Conservation (phyloP, 2,888 invertebrate genomes). For the Papilio elwesi region DNA sequence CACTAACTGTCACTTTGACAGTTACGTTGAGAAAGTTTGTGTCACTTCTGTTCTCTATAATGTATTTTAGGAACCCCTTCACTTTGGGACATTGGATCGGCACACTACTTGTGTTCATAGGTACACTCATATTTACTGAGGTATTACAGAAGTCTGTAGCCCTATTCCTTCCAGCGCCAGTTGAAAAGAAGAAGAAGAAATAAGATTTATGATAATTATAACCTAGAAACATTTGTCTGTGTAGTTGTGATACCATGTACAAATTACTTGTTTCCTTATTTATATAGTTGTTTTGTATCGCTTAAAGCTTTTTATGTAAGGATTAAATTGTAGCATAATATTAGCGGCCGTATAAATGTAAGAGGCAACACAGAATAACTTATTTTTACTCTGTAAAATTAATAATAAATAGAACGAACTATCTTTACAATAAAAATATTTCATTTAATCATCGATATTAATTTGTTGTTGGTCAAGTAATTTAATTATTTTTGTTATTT, state of each 20-base stretch:
- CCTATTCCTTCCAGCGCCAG: constrained; percentile 60
- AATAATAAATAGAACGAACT: constrained; percentile 5
- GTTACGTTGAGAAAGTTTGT: constrained; percentile 98
- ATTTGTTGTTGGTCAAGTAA: too few species aligned
- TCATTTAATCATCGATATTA: too few species aligned
- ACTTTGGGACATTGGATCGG: constrained; percentile 96
- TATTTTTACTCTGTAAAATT: not conserved
- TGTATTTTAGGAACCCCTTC: constrained; percentile 97
- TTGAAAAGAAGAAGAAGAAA: constrained; percentile 65
- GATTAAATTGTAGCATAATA: not conserved
- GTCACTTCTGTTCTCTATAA: constrained; percentile 96
- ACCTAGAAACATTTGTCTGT: constrained; percentile 4
- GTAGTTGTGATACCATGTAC: constrained; percentile 15
- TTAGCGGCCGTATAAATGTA: not conserved
- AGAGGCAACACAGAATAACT: not conserved
- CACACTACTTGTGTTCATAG: constrained; percentile 94
- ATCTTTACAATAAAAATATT: not conserved
- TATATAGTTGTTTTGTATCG: constrained; percentile 3
- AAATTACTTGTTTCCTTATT: constrained; percentile 18
- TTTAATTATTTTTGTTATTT: too few species aligned
- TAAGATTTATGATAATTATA: constrained; percentile 44
- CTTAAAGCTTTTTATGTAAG: constrained; percentile 11
- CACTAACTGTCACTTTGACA: constrained; percentile 97
- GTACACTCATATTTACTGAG: constrained; percentile 97
- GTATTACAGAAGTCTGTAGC: constrained; percentile 82